Evolutionary conservation across 2,888 invertebrate genomes (phyloP).

Genomic region (Drosophila kambysellisi): DNA sequence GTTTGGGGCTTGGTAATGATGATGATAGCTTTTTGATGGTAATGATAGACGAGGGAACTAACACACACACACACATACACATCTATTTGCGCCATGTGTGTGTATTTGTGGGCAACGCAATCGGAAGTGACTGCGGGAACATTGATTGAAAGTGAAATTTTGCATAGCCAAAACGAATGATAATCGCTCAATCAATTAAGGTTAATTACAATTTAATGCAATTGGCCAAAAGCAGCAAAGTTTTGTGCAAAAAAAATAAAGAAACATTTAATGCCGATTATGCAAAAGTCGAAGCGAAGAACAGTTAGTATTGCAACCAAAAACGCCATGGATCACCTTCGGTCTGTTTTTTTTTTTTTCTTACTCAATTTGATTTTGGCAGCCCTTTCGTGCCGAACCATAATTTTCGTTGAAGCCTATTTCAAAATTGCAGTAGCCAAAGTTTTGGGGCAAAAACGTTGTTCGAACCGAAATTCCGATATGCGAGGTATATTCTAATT

Average conservation of each 20-base stretch:
- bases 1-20: conserved; percentile 65
- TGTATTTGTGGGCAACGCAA: conserved; percentile 55
- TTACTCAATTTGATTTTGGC: conserved; percentile 2
- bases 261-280: conserved; percentile 53
- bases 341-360: conserved; percentile 1
- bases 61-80: conserved; percentile 19
- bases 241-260: conserved; percentile 26
- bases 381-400: conserved; percentile 58
- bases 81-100: conserved; percentile 36
- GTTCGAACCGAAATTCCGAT: conserved; percentile 17
- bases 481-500: conserved; percentile 70
- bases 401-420: conserved; percentile 50
- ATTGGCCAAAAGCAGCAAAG: conserved; percentile 45
- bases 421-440: conserved; percentile 73
- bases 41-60: conserved; percentile 64
- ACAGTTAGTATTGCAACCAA: conserved; percentile 63
- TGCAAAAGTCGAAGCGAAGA: conserved; percentile 60
- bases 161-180: conserved; percentile 53
- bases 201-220: conserved; percentile 75
- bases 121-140: conserved; percentile 67
- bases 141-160: conserved; percentile 73
- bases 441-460: conserved; percentile 22
- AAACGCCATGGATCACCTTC: conserved; percentile 63
- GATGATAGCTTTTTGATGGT: conserved; percentile 80
- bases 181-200: conserved; percentile 79